These are phyloP conservation scores for Diachrysia chrysitis DNA, from an alignment of 2,888 invertebrate species.

Conservation along the genomic window DNA sequence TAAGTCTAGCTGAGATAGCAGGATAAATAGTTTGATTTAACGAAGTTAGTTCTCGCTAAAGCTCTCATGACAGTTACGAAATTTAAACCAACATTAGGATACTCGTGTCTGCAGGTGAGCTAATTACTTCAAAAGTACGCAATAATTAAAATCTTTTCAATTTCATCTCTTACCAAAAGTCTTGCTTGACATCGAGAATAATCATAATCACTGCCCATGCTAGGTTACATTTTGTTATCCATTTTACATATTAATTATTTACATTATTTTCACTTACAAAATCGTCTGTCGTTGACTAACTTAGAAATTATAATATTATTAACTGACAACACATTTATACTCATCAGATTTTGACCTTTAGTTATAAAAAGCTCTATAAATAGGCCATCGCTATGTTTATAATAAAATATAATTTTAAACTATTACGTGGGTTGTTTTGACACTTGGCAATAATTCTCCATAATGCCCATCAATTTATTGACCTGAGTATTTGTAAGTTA, in stretches of 20 bases:
- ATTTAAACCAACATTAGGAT: too few species aligned
- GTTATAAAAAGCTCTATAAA: conserved; percentile 1
- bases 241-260: too few species aligned
- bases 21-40: not conserved
- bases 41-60: too few species aligned
- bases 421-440: conserved; percentile 6
- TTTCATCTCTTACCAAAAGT: too few species aligned
- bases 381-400: not conserved
- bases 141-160: too few species aligned
- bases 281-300: not conserved
- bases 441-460: conserved; percentile 15
- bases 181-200: too few species aligned
- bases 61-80: too few species aligned
- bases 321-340: not conserved
- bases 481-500: conserved; percentile 10
- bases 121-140: too few species aligned
- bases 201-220: too few species aligned
- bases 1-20: not conserved
- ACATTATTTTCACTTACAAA: too few species aligned
- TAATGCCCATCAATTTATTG: conserved; percentile 13
- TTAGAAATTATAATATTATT: not conserved
- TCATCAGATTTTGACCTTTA: not conserved
- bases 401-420: conserved; percentile 11
- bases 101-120: too few species aligned
- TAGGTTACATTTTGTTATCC: too few species aligned